Base-by-base conservation (phyloP, 2,113 vertebrate genomes). In the Hymenochirus boettgeri region DNA sequence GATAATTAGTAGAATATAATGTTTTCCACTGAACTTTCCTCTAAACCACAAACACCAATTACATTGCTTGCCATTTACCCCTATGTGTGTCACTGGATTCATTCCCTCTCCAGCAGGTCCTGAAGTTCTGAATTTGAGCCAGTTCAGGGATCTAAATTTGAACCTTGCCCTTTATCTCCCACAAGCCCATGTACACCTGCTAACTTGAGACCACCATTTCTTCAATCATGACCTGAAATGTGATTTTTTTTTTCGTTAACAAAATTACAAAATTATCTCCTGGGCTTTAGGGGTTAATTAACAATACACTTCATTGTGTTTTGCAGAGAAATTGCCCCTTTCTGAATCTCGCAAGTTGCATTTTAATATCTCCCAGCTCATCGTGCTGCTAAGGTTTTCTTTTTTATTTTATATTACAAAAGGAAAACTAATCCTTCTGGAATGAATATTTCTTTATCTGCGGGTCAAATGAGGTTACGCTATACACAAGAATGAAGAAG, bases 361-460 rank as follows among this genome's bases (percentile, higher is more conserved):
- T 75, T 82, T 73, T 79, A 73, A 73, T 72, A 79, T 80, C 46
- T 71, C 67, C 72, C 75, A 73, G 73, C 71, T 72, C 69, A 70
- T 70, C 69, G 31, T 51, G 59, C 61, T 35, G 59, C 71, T 80
- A 74, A 75, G 73, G 75, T 71, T 13, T 37, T 76, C 70, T 17
- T 31, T 66, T 57, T 72, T 65, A 11, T 75, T 76, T 76, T 72
- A 74, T 70, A 70, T 70, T 57, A 69, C 46, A 81, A 74, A 78
- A 73, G 80, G 77, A 72, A n/a, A 0, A 35, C 74, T 81, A 83
- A 83, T 80, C 75, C 77, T 76, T 77, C 80, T 75, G 76, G 82
- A 83, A 83, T 82, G 80, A 83, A 76, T 74, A 77, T 78, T 11
- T 1, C 70, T 70, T 78, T 45, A 75, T 75, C 73, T 74, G 75